Base-by-base conservation (phyloP, 2,888 invertebrate species). In the Thelaira solivaga region DNA sequence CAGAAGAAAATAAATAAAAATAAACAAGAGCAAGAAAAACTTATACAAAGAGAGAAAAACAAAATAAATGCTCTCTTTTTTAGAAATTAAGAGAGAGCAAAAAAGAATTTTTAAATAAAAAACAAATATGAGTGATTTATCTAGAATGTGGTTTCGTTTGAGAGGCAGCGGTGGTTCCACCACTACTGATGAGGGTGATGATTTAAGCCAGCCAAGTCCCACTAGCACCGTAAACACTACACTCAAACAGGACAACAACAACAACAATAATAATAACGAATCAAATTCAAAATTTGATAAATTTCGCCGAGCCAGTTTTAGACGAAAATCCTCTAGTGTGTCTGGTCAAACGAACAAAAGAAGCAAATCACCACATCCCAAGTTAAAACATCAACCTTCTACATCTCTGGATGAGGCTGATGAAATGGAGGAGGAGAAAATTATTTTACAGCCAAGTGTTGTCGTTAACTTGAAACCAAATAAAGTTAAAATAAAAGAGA, bases 221-320 rank as follows among this genome's bases (percentile, higher is more conserved):
- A 47, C 22, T 7, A 18, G 4, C 4, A 36, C 29, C n/a, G 20
- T 41, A 13, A 59, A 74, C 10, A n/a, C 24, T 51, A 34, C 26
- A 1, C 4, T 11, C 4, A 53, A 29, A 10, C 24, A 11, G 22
- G 65, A 57, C 4, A 72, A 39, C 10, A 68, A 64, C 16, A 64
- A 36, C n/a, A 76, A 68, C 39, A 55, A 45, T n/a, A 80, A 69
- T 49, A 73, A 51, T 49, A 68, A 55, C 26, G 72, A 72, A 29
- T 41, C 59, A 29, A n/a, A 71, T 13, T 82, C 83, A 20, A 82
- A 80, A 71, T 84, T 84, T 79, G 80, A 83, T 53, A 84, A 83
- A 68, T 83, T 84, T 51, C 81, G 83, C 10, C 81, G 82, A 22
- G 81, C 81, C 10, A 84, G 83, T 76, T 84, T 84, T 81, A 82